A percentile compares a stretch with the other conserved stretches of the same genome.
Conservation (phyloP, 2,113 vertebrate species). For the Spea multiplicata region DNA sequence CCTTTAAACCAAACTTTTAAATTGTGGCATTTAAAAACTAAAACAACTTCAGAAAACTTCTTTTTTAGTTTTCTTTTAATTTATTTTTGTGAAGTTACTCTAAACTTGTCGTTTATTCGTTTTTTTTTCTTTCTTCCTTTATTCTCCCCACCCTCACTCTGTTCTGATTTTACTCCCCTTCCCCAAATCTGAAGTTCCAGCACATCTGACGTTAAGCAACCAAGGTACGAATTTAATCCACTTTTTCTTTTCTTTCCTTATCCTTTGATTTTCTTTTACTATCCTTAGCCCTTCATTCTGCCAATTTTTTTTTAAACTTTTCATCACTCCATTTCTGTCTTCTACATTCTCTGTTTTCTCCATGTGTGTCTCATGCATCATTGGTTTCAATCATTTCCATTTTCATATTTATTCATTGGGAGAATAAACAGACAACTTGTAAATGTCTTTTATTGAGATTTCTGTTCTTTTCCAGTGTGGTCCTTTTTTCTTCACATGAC, state of each 20-base stretch:
- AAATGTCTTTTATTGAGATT: constrained; percentile 3
- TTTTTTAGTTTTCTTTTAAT: constrained; percentile 22
- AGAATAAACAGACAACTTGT: constrained; percentile 22
- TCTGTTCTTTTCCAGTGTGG: not conserved
- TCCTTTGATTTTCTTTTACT: constrained; percentile 29
- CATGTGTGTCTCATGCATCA: constrained; percentile 39
- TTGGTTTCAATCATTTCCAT: constrained; percentile 41
- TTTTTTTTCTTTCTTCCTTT: constrained; percentile 43
- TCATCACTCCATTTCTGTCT: constrained; percentile 13
- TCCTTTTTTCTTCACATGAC: not conserved
- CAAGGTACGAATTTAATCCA: constrained; percentile 49
- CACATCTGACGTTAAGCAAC: constrained; percentile 51
- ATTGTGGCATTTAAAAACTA: constrained; percentile 36
- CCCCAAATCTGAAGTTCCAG: constrained; percentile 46
- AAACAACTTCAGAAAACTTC: constrained; percentile 23
- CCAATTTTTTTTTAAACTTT: constrained; percentile 4
- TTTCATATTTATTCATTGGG: constrained; percentile 20
- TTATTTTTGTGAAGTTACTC: constrained; percentile 38
- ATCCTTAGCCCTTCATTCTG: constrained; percentile 33
- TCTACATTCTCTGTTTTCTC: constrained; percentile 14
- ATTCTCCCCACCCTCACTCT: constrained; percentile 37
- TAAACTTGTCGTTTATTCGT: constrained; percentile 45
- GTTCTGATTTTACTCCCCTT: constrained; percentile 39
- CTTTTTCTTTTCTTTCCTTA: constrained; percentile 35
- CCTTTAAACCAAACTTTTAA: constrained; percentile 37